Evolutionary conservation across 2,797 vertebrate species (phyloP), one percentile per base, ranked within the genome.

Genomic region (Rhabdomys pumilio): DNA sequence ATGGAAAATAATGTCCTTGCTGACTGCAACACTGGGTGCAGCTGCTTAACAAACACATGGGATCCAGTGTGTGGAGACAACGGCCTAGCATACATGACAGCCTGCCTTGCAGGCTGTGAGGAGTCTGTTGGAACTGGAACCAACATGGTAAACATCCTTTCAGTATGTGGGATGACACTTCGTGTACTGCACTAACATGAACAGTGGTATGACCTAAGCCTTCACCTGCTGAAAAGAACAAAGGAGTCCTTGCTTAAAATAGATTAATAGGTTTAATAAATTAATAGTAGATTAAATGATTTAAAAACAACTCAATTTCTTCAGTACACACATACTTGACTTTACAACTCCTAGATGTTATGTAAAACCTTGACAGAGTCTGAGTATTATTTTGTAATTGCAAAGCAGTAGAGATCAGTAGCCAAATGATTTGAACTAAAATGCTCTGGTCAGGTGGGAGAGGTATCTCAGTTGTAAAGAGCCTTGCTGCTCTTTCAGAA

Each of bases 101-200:
- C 99, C 0, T 99, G 99, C 97, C 98, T 99, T 97, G 99, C 99
- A 12, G 99, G 99, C 57, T 99, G 99, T 96, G 97, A 98, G 77
- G 80, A 94, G 59, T 99, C 99, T 47, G 98, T 97, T 14, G 99
- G 99, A 97, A 94, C 97, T 24, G 99, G 99, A 89, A 99, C 98
- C 97, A 98, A 98, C 94, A 99, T 98, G 97, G 99, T 99, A 99
- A 98, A 13, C 5, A 59, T 57, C 22, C 24, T 79, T 19, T 1
- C 10, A 1, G 5, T 13, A 2, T 82, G 72, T 10, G 47, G 29
- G 65, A 1, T 65, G 5, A 92, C 67, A 15, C 13, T 91, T 91
- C 47, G 44, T 47, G 12, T 4, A 34, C n/a, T 80, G 0, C 1
- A 20, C 11, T 82, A 75, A 7, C 11, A 47, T 31, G 10, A 50